Evolutionary conservation across 2,113 vertebrate genomes (phyloP).

Genomic region (Oostethus manadensis): DNA sequence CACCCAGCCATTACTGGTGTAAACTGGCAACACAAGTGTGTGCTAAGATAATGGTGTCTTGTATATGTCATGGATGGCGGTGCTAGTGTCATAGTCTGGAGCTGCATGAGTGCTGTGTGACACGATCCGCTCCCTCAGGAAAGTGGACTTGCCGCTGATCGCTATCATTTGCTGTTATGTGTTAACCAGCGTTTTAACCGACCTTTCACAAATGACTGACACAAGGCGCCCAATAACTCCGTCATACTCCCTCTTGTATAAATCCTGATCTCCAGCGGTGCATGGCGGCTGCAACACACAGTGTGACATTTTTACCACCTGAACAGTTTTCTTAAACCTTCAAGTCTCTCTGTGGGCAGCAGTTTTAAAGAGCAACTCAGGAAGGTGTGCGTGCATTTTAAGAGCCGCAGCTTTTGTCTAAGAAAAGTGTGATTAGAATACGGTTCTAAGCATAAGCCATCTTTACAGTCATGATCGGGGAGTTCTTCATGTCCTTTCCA

Average conservation of each 20-base stretch:
- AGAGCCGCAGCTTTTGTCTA: slow-evolving; percentile 11
- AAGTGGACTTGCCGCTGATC: too few relatives aligned
- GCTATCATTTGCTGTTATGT: too few relatives aligned
- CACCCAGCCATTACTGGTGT: too few relatives aligned
- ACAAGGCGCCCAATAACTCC: slow-evolving; percentile 10
- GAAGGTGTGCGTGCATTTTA: neutral
- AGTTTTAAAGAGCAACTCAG: slow-evolving; percentile 29
- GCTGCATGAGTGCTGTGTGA: too few relatives aligned
- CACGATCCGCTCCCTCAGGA: too few relatives aligned
- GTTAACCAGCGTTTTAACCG: neutral
- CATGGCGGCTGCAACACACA: slow-evolving; percentile 16
- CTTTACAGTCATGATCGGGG: slow-evolving; percentile 49
- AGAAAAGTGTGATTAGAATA: slow-evolving; percentile 26
- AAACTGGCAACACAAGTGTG: too few relatives aligned
- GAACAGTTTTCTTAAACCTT: slow-evolving; percentile 51
- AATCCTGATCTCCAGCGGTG: slow-evolving; percentile 20
- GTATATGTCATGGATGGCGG: too few relatives aligned
- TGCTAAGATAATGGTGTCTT: too few relatives aligned
- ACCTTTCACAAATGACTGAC: slow-evolving; percentile 12
- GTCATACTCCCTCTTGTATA: slow-evolving; percentile 43
- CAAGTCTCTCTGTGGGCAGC: slow-evolving; percentile 33
- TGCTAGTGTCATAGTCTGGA: too few relatives aligned
- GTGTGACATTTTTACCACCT: neutral
- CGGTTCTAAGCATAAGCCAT: slow-evolving; percentile 31
- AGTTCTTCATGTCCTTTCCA: slow-evolving; percentile 66